Conservation (phyloP, 2,888 invertebrate genomes). For the Microdon myrmicae region DNA sequence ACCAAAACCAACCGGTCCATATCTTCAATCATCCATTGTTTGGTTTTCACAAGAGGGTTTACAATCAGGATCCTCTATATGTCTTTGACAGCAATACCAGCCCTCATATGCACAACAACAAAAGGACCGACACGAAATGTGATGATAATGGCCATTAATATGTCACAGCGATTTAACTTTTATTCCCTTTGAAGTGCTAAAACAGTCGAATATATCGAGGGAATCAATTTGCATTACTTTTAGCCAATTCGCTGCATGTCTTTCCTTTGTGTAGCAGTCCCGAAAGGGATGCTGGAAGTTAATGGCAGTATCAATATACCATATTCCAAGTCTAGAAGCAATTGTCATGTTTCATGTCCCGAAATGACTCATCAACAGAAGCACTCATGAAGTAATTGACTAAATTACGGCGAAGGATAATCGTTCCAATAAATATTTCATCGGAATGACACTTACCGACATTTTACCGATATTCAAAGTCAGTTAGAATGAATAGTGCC, state of each 20-base stretch:
- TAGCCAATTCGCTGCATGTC: neutral
- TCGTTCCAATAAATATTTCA: too few species aligned
- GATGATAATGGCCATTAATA: slow-evolving; percentile 49
- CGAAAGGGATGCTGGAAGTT: too few species aligned
- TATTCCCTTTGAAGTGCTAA: slow-evolving; percentile 45
- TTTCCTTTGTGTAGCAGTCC: too few species aligned
- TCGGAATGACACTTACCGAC: too few species aligned
- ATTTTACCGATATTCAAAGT: too few species aligned
- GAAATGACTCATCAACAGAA: too few species aligned
- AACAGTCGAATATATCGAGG: slow-evolving; percentile 34
- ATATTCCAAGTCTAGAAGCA: too few species aligned
- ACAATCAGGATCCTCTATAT: slow-evolving; percentile 20
- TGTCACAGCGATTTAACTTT: slow-evolving; percentile 49
- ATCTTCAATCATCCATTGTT: slow-evolving; percentile 48
- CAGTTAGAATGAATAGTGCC: too few species aligned
- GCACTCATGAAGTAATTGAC: too few species aligned
- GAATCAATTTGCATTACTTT: slow-evolving; percentile 40
- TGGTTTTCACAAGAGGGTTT: slow-evolving; percentile 34
- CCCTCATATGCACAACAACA: slow-evolving; percentile 38
- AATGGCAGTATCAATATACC: too few species aligned
- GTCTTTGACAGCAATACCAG: slow-evolving; percentile 42
- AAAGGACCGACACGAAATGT: slow-evolving; percentile 33
- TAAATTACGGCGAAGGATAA: too few species aligned
- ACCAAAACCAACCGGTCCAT: slow-evolving; percentile 28
- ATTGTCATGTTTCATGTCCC: too few species aligned